These are phyloP conservation scores for Pangasius macronema DNA, from an alignment of 2,797 vertebrate genomes.

Conservation along the genomic window DNA sequence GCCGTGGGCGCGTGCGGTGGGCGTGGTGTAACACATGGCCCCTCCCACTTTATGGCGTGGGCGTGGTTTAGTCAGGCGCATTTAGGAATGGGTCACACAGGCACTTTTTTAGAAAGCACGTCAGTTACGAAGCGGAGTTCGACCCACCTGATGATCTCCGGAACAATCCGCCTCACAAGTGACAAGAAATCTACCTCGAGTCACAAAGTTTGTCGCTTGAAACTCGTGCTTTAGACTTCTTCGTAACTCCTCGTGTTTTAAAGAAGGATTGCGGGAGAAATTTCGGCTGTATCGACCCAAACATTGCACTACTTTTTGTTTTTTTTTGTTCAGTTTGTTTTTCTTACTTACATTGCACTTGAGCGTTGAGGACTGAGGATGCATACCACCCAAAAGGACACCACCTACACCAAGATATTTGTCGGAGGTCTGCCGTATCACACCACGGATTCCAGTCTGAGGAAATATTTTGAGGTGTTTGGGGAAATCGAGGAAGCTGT, in stretches of 20 bases:
- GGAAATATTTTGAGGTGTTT: conserved; percentile 90
- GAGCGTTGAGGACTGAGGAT: conserved; percentile 72
- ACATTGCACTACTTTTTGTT: conserved; percentile 69
- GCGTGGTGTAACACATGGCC: conserved; percentile 12
- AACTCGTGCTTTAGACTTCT: conserved; percentile 53
- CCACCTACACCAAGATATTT: conserved; percentile 89
- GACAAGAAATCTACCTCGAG: conserved; percentile 74
- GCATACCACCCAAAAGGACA: conserved; percentile 90
- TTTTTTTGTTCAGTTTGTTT: neutral
- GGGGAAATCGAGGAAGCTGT: conserved; percentile 89
- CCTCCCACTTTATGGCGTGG: conserved; percentile 55
- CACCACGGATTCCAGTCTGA: conserved; percentile 87
- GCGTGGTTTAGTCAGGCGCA: conserved; percentile 70
- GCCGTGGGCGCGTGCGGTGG: conserved; percentile 46
- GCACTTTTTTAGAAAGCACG: conserved; percentile 71
- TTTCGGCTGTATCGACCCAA: conserved; percentile 58
- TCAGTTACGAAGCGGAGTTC: conserved; percentile 72
- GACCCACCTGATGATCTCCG: conserved; percentile 73
- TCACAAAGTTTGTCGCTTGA: conserved; percentile 53
- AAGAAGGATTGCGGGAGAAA: conserved; percentile 46
- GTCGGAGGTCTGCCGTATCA: conserved; percentile 88
- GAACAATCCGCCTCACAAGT: conserved; percentile 73
- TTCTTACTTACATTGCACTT: conserved; percentile 73
- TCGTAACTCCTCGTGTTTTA: conserved; percentile 57
- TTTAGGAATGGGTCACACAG: conserved; percentile 78